A percentile compares a stretch with the other conserved stretches of the same genome.
phyloP scores from a whole-genome alignment of 2,797 vertebrate species.

The Phyllotis vaccarum region DNA sequence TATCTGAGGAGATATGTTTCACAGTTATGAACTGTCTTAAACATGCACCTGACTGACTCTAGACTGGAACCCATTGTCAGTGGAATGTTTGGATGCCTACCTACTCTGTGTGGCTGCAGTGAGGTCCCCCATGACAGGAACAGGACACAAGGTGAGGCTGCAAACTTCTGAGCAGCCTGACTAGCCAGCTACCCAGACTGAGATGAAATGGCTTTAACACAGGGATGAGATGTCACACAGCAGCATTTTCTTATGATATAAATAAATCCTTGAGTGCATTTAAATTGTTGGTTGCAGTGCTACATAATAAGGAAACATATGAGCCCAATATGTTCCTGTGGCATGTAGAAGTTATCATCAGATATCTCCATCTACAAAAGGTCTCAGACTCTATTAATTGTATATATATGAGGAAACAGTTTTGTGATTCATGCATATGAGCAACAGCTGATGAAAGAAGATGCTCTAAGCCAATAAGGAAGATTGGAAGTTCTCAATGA shows the following conservation, averaged over 20 bases:
- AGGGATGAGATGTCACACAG: background rate
- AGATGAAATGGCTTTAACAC: background rate
- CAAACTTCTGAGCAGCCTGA: background rate
- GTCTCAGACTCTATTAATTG: background rate
- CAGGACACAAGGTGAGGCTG: background rate
- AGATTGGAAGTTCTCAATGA: background rate
- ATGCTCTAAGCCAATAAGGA: background rate
- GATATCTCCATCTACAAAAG: background rate
- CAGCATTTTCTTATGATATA: background rate
- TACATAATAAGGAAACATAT: background rate
- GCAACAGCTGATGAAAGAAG: background rate
- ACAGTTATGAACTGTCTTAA: slow-evolving; percentile 35
- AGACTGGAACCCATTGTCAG: background rate
- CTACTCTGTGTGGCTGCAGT: background rate
- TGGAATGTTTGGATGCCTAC: background rate
- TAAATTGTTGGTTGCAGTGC: slow-evolving; percentile 26
- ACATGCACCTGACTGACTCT: slow-evolving; percentile 25
- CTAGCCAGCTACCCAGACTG: background rate
- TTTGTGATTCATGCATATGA: background rate
- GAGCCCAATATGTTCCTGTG: slow-evolving; percentile 5
- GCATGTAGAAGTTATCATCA: background rate
- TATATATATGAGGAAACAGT: slow-evolving; percentile 12
- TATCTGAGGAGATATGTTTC: background rate
- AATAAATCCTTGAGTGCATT: slow-evolving; percentile 4
- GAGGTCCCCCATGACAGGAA: background rate